Base-by-base conservation (phyloP, 2,797 vertebrate genomes). In the Coluber constrictor region DNA sequence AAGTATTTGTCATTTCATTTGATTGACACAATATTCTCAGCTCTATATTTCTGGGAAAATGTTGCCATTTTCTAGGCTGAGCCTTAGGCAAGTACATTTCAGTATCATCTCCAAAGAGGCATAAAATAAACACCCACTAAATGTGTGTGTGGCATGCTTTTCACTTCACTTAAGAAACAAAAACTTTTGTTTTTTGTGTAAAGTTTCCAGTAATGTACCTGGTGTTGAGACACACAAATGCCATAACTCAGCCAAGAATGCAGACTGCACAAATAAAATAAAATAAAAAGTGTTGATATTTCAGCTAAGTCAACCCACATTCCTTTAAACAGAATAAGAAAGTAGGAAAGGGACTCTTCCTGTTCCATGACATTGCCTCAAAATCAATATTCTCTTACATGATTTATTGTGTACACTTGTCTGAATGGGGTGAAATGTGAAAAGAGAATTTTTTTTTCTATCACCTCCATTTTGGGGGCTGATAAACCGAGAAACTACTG, bases 91-190 rank as follows among this genome's bases (percentile, higher is more conserved):
- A 90, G 55, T 57, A 90, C 60, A 51, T 47, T 95, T 88, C 1
- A 0, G 56, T 2, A 10, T 47, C 92, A 92, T 86, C 37, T 4
- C 54, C 87, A 91, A 96, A 92, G 93, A 93, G 93, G 47, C 66
- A 92, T 88, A 92, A 91, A 94, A 92, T 93, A 92, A 95, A 59
- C 92, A 93, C 54, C 93, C 92, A 66, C 92, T 95, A 96, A 95
- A 90, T 91, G 90, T 93, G 37, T 90, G 92, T 92, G 92, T 94
- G 94, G 86, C 95, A 92, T 95, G 94, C 70, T 93, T 91, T 88
- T 63, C 55, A 74, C 86, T 95, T 94, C 94, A 90, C 92, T 96
- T 94, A 95, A 91, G 87, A 91, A 93, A 16, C n/a, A 63, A 57
- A 59, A 86, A 70, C 63, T 3, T 88, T 63, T 1, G 23, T 57